Percentiles rank a stretch among this genome's conserved stretches.
phyloP scores from a whole-genome alignment of 2,797 vertebrate genomes.

The Syngnathus rostellatus region DNA sequence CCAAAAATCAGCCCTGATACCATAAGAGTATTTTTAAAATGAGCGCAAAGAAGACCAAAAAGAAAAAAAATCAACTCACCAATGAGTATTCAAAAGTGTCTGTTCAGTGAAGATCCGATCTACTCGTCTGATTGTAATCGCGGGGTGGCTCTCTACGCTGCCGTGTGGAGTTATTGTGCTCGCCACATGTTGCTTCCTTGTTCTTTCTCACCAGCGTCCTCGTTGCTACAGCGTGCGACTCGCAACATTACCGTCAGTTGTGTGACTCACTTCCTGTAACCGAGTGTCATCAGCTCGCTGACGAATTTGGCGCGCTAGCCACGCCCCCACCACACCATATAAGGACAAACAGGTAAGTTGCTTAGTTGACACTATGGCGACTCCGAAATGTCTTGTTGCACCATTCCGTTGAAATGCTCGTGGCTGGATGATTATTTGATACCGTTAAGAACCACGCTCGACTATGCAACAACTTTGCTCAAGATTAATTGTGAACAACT shows the following conservation, averaged over 20 bases:
- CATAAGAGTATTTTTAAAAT: neutral
- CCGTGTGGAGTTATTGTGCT: slow-evolving; percentile 9
- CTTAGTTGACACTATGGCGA: neutral
- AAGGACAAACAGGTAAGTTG: slow-evolving; percentile 34
- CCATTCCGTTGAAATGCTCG: neutral
- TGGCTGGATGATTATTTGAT: neutral
- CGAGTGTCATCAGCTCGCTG: slow-evolving; percentile 16
- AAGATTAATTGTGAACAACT: neutral
- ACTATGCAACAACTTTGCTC: neutral
- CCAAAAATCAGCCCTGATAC: neutral
- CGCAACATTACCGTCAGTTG: slow-evolving; percentile 59
- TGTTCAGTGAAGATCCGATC: neutral
- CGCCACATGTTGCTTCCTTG: slow-evolving; percentile 65
- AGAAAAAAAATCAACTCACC: neutral
- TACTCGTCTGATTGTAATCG: neutral
- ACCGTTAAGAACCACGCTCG: neutral
- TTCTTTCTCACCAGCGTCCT: slow-evolving; percentile 24
- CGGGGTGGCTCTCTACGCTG: neutral
- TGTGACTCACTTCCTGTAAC: slow-evolving; percentile 71
- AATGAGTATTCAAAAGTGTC: neutral
- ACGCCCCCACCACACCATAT: slow-evolving; percentile 44
- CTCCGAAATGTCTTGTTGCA: neutral
- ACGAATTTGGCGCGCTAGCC: neutral
- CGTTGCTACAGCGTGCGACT: slow-evolving; percentile 21
- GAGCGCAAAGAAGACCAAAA: neutral